phyloP scores from a whole-genome alignment of 2,113 vertebrate genomes.

The Diglossa brunneiventris region DNA sequence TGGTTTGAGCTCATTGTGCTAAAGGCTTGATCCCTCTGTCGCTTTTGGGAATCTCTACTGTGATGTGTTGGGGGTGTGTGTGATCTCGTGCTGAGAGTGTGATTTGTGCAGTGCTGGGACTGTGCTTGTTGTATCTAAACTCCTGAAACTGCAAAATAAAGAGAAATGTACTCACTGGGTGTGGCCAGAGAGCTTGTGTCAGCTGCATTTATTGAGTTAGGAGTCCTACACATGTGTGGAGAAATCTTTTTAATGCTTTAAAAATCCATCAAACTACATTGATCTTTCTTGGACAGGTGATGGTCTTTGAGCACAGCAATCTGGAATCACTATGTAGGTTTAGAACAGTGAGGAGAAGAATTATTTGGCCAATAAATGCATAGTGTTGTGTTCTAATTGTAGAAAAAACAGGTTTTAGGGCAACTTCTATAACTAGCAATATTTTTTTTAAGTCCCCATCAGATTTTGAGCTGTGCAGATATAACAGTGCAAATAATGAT shows the following conservation, averaged over 20 bases:
- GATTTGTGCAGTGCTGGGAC: constrained; percentile 5
- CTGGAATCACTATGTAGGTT: neutral
- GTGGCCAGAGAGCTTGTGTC: neutral
- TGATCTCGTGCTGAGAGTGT: neutral
- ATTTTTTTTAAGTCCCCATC: neutral
- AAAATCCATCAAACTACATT: neutral
- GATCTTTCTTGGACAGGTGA: neutral
- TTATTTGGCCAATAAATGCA: neutral
- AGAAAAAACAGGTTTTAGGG: neutral
- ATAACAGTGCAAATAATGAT: neutral
- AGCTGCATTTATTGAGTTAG: neutral
- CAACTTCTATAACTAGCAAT: neutral
- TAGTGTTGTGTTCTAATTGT: neutral
- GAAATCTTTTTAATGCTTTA: neutral
- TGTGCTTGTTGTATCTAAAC: constrained; percentile 29
- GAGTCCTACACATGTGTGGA: rapidly evolving
- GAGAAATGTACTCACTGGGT: neutral
- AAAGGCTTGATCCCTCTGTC: neutral
- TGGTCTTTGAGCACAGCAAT: neutral
- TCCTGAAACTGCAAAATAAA: constrained; percentile 59
- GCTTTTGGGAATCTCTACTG: neutral
- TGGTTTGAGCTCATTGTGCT: neutral
- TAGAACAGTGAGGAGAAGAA: neutral
- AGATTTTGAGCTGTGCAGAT: neutral
- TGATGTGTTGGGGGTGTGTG: neutral